Conservation (phyloP, 2,113 vertebrate genomes). For the human region DNA sequence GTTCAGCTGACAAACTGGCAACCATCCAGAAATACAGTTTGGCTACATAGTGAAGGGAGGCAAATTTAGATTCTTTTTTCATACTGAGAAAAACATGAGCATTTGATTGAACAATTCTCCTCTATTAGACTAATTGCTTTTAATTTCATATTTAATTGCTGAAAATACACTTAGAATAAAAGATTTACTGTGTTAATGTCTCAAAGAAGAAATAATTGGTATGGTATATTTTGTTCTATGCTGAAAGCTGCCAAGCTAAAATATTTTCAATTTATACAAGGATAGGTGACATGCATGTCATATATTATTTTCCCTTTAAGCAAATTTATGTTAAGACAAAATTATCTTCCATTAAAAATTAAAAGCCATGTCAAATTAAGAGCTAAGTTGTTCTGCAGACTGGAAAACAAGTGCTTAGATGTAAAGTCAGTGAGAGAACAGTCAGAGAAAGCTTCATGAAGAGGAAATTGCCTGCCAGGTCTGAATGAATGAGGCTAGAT, state of each 20-base stretch:
- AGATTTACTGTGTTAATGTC: background rate
- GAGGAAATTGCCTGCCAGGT: too few species aligned
- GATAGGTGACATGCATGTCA: too few species aligned
- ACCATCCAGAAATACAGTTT: background rate
- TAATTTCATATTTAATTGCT: background rate
- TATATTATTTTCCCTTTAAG: too few species aligned
- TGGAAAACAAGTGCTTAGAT: accelerated
- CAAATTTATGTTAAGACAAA: too few species aligned
- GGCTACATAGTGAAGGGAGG: background rate
- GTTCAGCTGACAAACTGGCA: background rate
- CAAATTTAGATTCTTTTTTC: background rate
- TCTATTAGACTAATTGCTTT: background rate
- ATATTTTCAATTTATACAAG: too few species aligned
- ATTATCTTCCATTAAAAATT: too few species aligned
- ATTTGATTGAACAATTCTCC: background rate
- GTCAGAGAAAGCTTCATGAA: too few species aligned
- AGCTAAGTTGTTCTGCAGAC: too few species aligned
- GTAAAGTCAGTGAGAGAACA: too few species aligned
- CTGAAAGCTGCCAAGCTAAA: too few species aligned
- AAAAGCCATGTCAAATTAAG: too few species aligned
- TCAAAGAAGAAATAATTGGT: background rate
- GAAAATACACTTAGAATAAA: background rate
- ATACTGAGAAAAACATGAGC: background rate
- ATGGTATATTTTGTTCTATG: background rate
- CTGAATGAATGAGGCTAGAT: too few species aligned